A percentile compares a stretch with the other conserved stretches of the same genome.
phyloP scores from a whole-genome alignment of 1,140 invertebrate genomes.

The Megalonaias nervosa region DNA sequence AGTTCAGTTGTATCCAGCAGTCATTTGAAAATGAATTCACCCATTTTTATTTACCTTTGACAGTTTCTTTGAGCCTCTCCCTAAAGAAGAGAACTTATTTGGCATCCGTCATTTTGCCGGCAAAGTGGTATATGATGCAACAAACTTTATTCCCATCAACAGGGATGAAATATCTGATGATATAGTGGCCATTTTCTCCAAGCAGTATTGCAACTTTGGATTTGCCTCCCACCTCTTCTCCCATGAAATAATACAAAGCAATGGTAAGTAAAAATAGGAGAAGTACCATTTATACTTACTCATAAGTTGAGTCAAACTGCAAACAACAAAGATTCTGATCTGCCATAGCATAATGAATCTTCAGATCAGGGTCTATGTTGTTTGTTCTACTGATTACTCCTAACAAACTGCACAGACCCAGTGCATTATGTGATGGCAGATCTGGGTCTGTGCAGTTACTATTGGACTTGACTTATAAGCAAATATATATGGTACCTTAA shows the following conservation, averaged over 20 bases:
- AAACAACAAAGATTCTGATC: too few species aligned
- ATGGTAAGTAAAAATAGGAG: constrained; percentile 22
- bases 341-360: too few species aligned
- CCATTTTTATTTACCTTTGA: constrained; percentile 16
- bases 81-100: constrained; percentile 47
- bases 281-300: too few species aligned
- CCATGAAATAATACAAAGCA: constrained; percentile 78
- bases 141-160: constrained; percentile 92
- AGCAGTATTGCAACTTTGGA: constrained; percentile 93
- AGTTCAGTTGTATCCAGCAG: not conserved
- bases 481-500: too few species aligned
- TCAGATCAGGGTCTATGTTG: too few species aligned
- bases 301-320: too few species aligned
- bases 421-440: too few species aligned
- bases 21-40: not conserved
- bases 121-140: constrained; percentile 90
- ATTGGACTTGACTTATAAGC: too few species aligned
- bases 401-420: too few species aligned
- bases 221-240: constrained; percentile 96
- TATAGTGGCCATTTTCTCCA: constrained; percentile 92
- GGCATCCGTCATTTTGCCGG: constrained; percentile 91
- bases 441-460: too few species aligned
- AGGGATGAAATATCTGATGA: constrained; percentile 93
- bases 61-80: constrained; percentile 75
- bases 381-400: too few species aligned